These are phyloP conservation scores for Pogona vitticeps DNA, from an alignment of 2,113 vertebrate species.

Conservation along the genomic window DNA sequence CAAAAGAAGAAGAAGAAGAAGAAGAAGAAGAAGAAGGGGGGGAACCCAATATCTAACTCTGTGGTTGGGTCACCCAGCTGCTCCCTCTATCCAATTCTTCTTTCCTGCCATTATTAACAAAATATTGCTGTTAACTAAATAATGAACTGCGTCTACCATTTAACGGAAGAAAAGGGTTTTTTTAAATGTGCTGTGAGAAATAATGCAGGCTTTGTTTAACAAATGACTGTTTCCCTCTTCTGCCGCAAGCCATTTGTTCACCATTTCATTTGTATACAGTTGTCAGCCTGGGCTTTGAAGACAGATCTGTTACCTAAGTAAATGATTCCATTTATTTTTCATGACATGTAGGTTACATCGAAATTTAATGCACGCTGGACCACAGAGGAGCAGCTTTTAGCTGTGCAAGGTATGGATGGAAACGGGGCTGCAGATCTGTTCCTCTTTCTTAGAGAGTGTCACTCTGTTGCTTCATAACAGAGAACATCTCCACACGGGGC, in stretches of 20 bases:
- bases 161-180: not conserved
- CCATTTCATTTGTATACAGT: constrained; percentile 22
- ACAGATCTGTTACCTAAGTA: constrained; percentile 19
- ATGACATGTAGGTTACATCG: constrained; percentile 81
- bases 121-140: not conserved
- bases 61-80: not conserved
- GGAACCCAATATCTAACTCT: constrained; percentile 3
- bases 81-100: not conserved
- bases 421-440: not conserved
- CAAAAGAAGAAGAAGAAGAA: not conserved
- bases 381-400: constrained; percentile 96
- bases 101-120: not conserved
- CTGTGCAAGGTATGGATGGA: constrained; percentile 89
- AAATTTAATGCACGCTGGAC: constrained; percentile 97
- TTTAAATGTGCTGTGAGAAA: not conserved
- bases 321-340: constrained; percentile 30
- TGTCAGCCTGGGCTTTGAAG: constrained; percentile 28
- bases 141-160: not conserved
- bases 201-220: constrained; percentile 25
- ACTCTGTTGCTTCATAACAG: constrained; percentile 6
- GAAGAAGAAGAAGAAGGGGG: no score
- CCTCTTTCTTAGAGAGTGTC: not conserved
- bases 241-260: constrained; percentile 31
- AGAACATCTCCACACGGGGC: not conserved
- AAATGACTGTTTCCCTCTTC: not conserved